Evolutionary conservation across 64 coral and sea anemone genomes (phyloP), one percentile per base, ranked within the genome.

Genomic region (Exaiptasia diaphana): DNA sequence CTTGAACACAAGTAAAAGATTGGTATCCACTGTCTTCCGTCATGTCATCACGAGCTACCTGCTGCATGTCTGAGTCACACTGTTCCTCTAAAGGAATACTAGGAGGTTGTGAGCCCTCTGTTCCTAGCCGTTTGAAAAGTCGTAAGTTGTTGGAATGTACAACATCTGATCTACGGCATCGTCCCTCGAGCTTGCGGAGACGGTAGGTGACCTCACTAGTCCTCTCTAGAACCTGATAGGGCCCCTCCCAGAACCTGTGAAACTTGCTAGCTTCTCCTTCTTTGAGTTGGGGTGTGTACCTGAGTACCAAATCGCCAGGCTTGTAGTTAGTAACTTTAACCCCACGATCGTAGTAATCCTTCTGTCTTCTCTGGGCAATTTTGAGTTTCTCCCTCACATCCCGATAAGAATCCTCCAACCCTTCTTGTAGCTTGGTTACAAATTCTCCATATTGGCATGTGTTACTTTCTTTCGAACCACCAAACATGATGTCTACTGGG

Each of bases 181-280:
- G 78, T 50, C 41, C 78, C 12, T 42, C 49, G 26, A 48, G 29
- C 38, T 80, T 83, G 22, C 34, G 49, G 28, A 88, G 32, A 33
- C 27, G 26, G 49, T 88, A 88, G 38, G 50, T 88, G 21, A 88
- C 86, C 44, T 88, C 75, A 13, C 75, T 80, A 25, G 80, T 76
- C 23, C 54, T 49, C 3, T 61, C 63, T 20, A 88, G 50, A 41
- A 87, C 38, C 41, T 67, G 38, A 60, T 72, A 88, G 1, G 62
- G 41, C 17, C 79, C 64, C 36, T 74, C 64, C 25, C 60, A 75
- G 36, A 67, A 73, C n/a, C 37, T 31, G 50, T 40, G 75, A 38
- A 68, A 72, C 44, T 69, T 81, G 56, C 37, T 67, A n/a, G 77
- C 77, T 40, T 81, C 77, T 30, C 77, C 77, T 46, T 55, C 5